Evolutionary conservation across 2,113 vertebrate genomes (phyloP), one percentile per base, ranked within the genome.

Genomic region (Lipotes vexillifer): DNA sequence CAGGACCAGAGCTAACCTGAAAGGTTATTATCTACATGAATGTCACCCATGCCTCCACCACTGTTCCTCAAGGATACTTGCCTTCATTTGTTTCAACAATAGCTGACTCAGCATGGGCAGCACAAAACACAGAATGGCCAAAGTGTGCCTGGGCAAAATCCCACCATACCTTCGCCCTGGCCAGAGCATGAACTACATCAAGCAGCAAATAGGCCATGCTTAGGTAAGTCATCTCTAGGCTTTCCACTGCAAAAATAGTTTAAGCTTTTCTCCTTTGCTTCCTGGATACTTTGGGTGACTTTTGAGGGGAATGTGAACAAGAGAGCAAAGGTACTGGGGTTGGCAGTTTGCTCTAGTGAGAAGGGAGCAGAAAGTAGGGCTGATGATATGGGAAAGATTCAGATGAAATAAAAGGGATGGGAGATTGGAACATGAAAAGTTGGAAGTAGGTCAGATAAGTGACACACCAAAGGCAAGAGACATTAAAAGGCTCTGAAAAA

Each of bases 251-350:
- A 78, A 93, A 90, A 81, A 88, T 36, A 38, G 33, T 33, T 84
- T 49, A 74, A 96, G 38, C 69, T 65, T 25, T 93, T 86, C 78
- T 92, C 9, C 13, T 74, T 74, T 95, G 74, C 92, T 94, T n/a
- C 36, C 63, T 83, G 49, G 46, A 59, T 84, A 88, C 57, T 65
- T 31, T 55, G 75, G 38, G 41, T 77, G 55, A 90, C 38, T 77
- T 94, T 71, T 57, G 63, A 94, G 23, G 61, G 69, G 25, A 88
- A 65, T 41, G 31, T 84, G 49, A 95, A 65, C 59, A 52, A 38
- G 18, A 72, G 21, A 88, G 31, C 77, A 93, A 81, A 93, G 31
- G 4, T 41, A 33, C 31, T 33, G 1, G 38, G 33, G 36, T 44
- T 78, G 68, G 72, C 20, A 36, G 13, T 95, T 95, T 90, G 68